These are phyloP conservation scores for Malurus melanocephalus DNA, from an alignment of 2,113 vertebrate genomes.

Conservation along the genomic window DNA sequence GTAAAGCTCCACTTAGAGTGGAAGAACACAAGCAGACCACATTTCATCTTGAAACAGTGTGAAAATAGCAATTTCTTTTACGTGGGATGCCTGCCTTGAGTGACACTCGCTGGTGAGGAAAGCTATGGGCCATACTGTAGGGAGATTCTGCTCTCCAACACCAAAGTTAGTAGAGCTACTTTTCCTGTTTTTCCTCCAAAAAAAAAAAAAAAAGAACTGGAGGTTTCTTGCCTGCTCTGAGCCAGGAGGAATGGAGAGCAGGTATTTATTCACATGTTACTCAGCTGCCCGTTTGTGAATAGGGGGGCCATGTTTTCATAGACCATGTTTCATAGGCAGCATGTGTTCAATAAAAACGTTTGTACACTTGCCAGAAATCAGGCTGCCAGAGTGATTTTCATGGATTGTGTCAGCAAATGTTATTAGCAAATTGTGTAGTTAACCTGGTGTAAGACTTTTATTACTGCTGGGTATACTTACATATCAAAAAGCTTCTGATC, in stretches of 20 bases:
- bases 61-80: constrained; percentile 9
- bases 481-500: constrained; percentile 57
- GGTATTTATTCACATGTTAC: constrained; percentile 46
- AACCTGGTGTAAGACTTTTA: constrained; percentile 68
- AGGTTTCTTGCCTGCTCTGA: neutral
- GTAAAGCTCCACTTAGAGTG: neutral
- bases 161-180: neutral
- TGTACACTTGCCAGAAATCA: constrained; percentile 61
- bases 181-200: neutral
- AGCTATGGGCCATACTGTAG: neutral
- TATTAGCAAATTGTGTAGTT: constrained; percentile 69
- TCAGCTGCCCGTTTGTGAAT: neutral
- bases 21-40: neutral
- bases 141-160: neutral
- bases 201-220: neutral
- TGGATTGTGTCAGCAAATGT: constrained; percentile 63
- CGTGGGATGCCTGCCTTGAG: neutral
- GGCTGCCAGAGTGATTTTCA: constrained; percentile 63
- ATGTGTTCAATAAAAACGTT: constrained; percentile 64
- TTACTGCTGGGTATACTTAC: constrained; percentile 59
- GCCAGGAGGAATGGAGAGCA: neutral
- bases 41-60: neutral
- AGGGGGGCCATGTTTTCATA: constrained; percentile 52
- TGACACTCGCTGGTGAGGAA: neutral
- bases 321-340: constrained; percentile 53